Evolutionary conservation across 2,888 invertebrate species (phyloP), one percentile per base, ranked within the genome.

Genomic region (Himalopsyche japonica): DNA sequence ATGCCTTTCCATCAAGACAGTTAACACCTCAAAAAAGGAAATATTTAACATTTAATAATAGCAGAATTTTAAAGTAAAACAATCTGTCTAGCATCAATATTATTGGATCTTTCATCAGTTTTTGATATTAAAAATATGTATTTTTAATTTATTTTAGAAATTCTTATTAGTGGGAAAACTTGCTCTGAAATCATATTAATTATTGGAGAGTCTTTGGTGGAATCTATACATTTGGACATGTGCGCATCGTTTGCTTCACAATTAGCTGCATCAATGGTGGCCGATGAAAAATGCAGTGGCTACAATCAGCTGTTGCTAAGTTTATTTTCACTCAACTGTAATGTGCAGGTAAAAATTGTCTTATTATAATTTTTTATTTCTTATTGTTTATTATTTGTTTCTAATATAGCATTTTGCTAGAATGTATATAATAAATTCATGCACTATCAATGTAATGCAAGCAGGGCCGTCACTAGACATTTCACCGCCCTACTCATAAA

Each of bases 181-280:
- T 88, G 92, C 24, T 88, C 88, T 49, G 88, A 89, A 84, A 91
- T 93, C 32, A 89, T 91, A 43, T 87, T 89, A 2, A 90, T 91
- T 83, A 88, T 93, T 27, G 90, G 89, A 64, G 87, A 88, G 57
- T 89, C 90, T 12, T 87, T 92, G 24, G 87, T 30, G 7, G 79
- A 89, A 84, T 84, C 87, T 10, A 76, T 88, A 12, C 90, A 91
- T 86, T 88, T 93, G 27, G 93, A 93, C 87, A 90, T 90, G 32
- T 93, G 92, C 85, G 91, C 91, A 2, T 92, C 92, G 86, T 91
- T 93, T 87, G 90, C 93, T 83, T 90, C 93, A 1, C 92, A 93
- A 89, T 90, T 93, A 79, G 91, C 93, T 88, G 90, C 92, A 3
- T 90, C 92, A 27, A 89, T 93, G 32, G 93, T 92, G 87, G 90